These are phyloP conservation scores for Paratilapia polleni DNA, from an alignment of 2,113 vertebrate species.

Conservation along the genomic window DNA sequence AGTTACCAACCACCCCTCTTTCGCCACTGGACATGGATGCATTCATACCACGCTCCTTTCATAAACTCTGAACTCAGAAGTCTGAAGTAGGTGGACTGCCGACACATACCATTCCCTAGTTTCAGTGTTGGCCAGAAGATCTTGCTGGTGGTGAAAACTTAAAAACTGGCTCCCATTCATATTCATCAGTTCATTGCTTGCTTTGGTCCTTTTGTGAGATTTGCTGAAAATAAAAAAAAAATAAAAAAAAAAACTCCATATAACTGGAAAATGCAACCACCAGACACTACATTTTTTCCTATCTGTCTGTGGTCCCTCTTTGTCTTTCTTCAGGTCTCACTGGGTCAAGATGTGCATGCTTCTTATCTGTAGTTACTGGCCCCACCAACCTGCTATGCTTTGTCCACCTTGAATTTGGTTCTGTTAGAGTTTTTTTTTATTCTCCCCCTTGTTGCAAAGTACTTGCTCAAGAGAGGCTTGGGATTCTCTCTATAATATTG, in stretches of 20 bases:
- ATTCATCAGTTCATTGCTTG: background rate
- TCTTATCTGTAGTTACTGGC: background rate
- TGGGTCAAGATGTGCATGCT: background rate
- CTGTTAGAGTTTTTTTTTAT: background rate
- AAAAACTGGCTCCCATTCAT: no score
- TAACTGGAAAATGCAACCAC: background rate
- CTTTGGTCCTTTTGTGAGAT: background rate
- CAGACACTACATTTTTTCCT: background rate
- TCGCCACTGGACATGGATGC: no score
- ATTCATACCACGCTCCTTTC: no score
- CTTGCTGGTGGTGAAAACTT: no score
- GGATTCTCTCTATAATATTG: background rate
- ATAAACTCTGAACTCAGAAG: no score
- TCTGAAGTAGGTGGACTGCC: no score
- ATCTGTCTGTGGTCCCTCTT: background rate
- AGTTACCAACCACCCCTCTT: no score
- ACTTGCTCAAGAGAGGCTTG: no score
- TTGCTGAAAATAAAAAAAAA: background rate
- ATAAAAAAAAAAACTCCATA: fast-evolving
- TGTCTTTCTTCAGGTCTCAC: background rate
- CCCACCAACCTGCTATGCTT: background rate
- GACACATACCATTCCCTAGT: no score
- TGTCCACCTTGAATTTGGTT: background rate
- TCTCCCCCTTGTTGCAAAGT: no score
- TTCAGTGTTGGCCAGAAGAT: no score